Evolutionary conservation across 2,113 vertebrate genomes (phyloP).

Genomic region (Pogona vitticeps): DNA sequence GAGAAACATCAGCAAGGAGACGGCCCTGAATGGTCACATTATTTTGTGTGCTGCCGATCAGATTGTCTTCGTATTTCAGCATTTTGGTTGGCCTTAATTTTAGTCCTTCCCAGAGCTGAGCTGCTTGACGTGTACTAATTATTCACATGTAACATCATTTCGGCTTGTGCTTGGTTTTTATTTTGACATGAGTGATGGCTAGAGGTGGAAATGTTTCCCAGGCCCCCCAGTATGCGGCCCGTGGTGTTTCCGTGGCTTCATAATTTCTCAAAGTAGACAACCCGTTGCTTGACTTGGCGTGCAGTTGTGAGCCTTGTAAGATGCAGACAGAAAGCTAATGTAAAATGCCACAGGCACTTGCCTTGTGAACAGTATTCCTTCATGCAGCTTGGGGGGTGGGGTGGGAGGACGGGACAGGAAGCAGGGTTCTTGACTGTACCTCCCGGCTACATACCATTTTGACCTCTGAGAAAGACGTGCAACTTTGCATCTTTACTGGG

Average conservation of each 20-base stretch:
- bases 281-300: not conserved
- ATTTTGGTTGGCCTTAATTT: not conserved
- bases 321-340: not conserved
- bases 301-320: not conserved
- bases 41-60: not conserved
- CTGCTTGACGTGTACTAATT: not conserved
- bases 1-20: fast-evolving
- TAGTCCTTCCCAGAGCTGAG: not conserved
- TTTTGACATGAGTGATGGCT: not conserved
- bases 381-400: not conserved
- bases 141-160: not conserved
- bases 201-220: not conserved
- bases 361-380: too few relatives aligned
- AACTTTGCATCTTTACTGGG: not conserved
- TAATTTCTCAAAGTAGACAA: not conserved
- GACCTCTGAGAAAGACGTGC: slow-evolving; percentile 1
- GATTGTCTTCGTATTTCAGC: too few relatives aligned
- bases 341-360: fast-evolving
- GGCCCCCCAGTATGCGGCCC: not conserved
- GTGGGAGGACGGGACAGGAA: not conserved
- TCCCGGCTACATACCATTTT: not conserved
- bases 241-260: not conserved
- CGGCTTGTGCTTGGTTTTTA: not conserved
- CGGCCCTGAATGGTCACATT: not conserved
- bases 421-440: not conserved